Conservation (phyloP, 2,888 invertebrate genomes). For the Synanthedon myopaeformis region DNA sequence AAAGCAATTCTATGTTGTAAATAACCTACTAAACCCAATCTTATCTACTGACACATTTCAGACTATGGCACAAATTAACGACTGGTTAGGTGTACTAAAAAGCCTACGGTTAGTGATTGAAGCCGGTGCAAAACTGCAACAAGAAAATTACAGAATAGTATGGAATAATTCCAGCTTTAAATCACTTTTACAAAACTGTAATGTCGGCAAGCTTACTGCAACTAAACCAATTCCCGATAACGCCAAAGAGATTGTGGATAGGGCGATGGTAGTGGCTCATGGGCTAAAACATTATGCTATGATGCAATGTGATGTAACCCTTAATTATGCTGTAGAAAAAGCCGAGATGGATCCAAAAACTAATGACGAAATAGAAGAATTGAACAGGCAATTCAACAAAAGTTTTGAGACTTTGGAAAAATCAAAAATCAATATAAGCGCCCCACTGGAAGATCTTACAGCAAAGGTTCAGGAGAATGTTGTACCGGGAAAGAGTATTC, state of each 20-base stretch:
- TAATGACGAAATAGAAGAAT: conserved; percentile 48
- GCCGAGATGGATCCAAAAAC: conserved; percentile 37
- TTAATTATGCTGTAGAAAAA: conserved; percentile 17
- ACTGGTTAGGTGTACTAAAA: conserved; percentile 75
- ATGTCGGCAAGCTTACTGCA: conserved; percentile 37
- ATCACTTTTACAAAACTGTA: conserved; percentile 38
- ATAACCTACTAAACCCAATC: not conserved
- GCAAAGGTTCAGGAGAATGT: not conserved
- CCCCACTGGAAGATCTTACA: conserved; percentile 7
- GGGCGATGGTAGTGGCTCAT: conserved; percentile 76
- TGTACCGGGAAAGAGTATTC: not conserved
- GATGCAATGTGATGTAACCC: conserved; percentile 19
- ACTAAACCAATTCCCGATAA: conserved; percentile 31
- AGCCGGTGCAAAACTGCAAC: conserved; percentile 75
- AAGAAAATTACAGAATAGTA: conserved; percentile 68
- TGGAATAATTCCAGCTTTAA: conserved; percentile 80
- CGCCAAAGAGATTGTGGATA: conserved; percentile 64
- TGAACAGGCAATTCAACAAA: conserved; percentile 55
- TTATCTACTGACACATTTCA: conserved; percentile 31
- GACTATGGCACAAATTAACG: conserved; percentile 72
- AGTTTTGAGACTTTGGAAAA: conserved; percentile 50
- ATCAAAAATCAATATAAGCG: conserved; percentile 2
- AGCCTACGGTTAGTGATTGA: conserved; percentile 77
- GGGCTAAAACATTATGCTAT: conserved; percentile 75
- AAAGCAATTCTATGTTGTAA: not conserved